Conservation (phyloP, 2,113 vertebrate genomes). For the Sylvicapra grimmia region DNA sequence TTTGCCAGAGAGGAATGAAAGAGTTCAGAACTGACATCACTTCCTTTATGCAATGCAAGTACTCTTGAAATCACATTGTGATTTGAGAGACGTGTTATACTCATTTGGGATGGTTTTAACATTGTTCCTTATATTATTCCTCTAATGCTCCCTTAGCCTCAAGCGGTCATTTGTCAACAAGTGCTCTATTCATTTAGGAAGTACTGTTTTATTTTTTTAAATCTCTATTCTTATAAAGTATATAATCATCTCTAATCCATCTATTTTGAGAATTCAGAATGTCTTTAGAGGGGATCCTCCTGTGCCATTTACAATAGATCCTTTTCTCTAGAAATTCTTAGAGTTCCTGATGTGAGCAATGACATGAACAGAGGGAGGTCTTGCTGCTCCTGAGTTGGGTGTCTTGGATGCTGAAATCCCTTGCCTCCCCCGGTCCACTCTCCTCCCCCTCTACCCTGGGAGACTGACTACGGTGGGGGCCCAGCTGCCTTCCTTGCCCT, state of each 20-base stretch:
- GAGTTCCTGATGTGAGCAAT: background rate
- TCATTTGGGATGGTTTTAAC: conserved; percentile 26
- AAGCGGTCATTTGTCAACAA: background rate
- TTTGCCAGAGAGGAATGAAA: conserved; percentile 39
- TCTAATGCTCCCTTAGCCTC: background rate
- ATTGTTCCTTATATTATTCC: background rate
- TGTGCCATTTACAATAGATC: background rate
- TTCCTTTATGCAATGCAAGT: conserved; percentile 18
- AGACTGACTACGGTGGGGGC: too few species aligned
- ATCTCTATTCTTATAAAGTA: background rate
- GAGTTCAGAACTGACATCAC: conserved; percentile 23
- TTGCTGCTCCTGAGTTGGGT: background rate
- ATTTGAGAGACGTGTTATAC: conserved; percentile 29
- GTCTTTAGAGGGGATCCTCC: background rate
- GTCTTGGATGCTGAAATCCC: background rate
- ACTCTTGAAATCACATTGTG: conserved; percentile 44
- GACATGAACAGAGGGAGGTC: background rate
- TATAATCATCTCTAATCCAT: background rate
- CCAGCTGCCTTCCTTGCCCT: background rate
- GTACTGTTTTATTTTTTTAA: background rate
- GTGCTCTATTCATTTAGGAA: conserved; percentile 9
- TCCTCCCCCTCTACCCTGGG: background rate
- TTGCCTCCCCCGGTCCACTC: background rate
- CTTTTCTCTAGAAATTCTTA: background rate
- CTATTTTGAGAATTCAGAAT: background rate